Evolutionary conservation across 2,113 vertebrate genomes (phyloP).

Genomic region (Aldabrachelys gigantea): DNA sequence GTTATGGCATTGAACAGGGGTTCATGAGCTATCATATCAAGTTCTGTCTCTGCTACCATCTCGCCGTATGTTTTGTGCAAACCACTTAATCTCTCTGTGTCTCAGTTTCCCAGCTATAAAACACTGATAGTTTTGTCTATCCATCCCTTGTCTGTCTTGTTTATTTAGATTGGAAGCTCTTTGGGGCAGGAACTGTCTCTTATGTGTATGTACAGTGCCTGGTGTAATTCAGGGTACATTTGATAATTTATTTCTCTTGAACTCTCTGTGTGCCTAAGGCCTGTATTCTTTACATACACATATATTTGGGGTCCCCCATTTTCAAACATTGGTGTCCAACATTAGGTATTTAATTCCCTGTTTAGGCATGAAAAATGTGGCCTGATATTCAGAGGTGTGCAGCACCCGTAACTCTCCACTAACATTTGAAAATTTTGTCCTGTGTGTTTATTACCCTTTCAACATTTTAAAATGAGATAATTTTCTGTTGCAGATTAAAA

Average conservation of each 20-base stretch:
- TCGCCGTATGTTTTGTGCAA: neutral
- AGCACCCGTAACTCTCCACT: neutral
- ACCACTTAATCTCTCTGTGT: neutral
- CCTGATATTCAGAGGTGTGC: neutral
- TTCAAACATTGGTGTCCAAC: neutral
- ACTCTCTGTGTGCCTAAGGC: neutral
- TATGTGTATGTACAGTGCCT: neutral
- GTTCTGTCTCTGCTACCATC: neutral
- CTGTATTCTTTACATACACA: neutral
- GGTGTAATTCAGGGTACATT: neutral
- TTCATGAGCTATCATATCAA: neutral
- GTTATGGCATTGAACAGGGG: neutral
- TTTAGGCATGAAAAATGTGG: neutral
- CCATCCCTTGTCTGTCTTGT: neutral
- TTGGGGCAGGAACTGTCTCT: neutral
- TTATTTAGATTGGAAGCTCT: neutral
- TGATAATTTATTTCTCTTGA: neutral
- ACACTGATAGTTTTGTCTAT: neutral
- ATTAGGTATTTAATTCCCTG: neutral
- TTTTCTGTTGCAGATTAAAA: neutral
- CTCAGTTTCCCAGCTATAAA: neutral
- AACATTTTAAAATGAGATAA: neutral
- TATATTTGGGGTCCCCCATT: neutral
- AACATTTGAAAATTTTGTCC: neutral
- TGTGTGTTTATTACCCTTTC: neutral